phyloP scores from a whole-genome alignment of 2,888 invertebrate species.

The Seira musarum region DNA sequence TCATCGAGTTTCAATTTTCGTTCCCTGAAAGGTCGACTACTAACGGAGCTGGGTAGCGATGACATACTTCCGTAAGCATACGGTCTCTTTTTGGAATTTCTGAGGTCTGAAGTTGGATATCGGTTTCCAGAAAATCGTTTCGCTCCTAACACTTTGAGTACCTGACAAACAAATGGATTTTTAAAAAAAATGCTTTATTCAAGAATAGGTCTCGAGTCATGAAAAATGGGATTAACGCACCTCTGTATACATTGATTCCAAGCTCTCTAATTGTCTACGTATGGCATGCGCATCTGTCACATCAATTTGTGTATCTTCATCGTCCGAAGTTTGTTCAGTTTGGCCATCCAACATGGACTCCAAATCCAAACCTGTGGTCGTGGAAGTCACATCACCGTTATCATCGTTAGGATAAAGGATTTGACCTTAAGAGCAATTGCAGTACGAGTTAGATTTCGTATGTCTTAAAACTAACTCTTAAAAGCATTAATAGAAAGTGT shows the following conservation, averaged over 20 bases:
- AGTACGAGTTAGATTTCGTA: not conserved
- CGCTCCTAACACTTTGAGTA: constrained; percentile 78
- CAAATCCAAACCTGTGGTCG: constrained; percentile 83
- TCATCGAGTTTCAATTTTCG: constrained; percentile 81
- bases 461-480: too few species aligned
- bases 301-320: constrained; percentile 78
- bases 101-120: constrained; percentile 76
- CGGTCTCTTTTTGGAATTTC: constrained; percentile 75
- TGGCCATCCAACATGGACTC: constrained; percentile 84
- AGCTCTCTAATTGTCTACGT: constrained; percentile 84
- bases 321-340: constrained; percentile 77
- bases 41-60: constrained; percentile 86
- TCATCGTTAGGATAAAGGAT: constrained; percentile 73
- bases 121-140: constrained; percentile 74
- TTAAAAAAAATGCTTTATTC: not conserved
- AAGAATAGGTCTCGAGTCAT: not conserved
- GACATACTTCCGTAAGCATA: constrained; percentile 83
- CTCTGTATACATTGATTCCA: constrained; percentile 91
- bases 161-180: constrained; percentile 72
- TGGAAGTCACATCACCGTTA: constrained; percentile 84
- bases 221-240: too few species aligned
- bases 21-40: constrained; percentile 83
- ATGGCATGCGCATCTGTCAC: constrained; percentile 83
- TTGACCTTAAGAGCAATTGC: constrained; percentile 62
- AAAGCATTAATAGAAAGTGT: too few species aligned